A percentile compares a stretch with the other conserved stretches of the same genome.
These are phyloP conservation scores for Cordilura impudica DNA, from an alignment of 2,888 invertebrate species.

Conservation along the genomic window DNA sequence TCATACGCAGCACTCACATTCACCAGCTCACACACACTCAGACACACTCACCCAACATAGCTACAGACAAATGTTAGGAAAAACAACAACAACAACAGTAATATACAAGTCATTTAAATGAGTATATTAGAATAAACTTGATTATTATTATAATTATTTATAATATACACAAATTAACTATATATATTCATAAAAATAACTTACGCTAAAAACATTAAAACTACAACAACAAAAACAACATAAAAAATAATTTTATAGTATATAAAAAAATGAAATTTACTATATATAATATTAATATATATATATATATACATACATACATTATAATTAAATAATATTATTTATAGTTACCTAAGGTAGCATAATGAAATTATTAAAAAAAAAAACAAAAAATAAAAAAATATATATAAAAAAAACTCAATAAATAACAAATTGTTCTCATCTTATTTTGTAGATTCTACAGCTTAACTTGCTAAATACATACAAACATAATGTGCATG, in stretches of 20 bases:
- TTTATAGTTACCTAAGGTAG: slow-evolving; percentile 63
- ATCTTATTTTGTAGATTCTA: background rate
- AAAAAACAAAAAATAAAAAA: slow-evolving; percentile 25
- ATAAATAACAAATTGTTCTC: slow-evolving; percentile 12
- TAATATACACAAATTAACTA: slow-evolving; percentile 23
- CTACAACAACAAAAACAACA: slow-evolving; percentile 37
- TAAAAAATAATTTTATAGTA: slow-evolving; percentile 63
- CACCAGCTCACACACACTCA: background rate
- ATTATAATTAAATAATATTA: slow-evolving; percentile 53
- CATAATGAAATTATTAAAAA: slow-evolving; percentile 59
- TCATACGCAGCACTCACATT: background rate
- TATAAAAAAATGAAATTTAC: slow-evolving; percentile 61
- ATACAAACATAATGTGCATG: background rate
- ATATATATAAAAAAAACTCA: slow-evolving; percentile 30
- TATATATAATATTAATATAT: slow-evolving; percentile 54
- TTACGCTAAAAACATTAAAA: slow-evolving; percentile 42
- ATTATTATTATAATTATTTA: slow-evolving; percentile 54
- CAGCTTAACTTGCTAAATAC: background rate
- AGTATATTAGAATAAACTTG: slow-evolving; percentile 58
- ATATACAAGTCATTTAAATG: slow-evolving; percentile 51
- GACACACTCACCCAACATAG: background rate
- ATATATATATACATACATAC: slow-evolving; percentile 44
- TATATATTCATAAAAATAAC: slow-evolving; percentile 2
- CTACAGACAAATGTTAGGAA: background rate
- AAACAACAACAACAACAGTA: background rate